phyloP scores from a whole-genome alignment of 30 jellyfish, hydroid and myxozoan genomes.

The Hydractinia symbiolongicarpus region DNA sequence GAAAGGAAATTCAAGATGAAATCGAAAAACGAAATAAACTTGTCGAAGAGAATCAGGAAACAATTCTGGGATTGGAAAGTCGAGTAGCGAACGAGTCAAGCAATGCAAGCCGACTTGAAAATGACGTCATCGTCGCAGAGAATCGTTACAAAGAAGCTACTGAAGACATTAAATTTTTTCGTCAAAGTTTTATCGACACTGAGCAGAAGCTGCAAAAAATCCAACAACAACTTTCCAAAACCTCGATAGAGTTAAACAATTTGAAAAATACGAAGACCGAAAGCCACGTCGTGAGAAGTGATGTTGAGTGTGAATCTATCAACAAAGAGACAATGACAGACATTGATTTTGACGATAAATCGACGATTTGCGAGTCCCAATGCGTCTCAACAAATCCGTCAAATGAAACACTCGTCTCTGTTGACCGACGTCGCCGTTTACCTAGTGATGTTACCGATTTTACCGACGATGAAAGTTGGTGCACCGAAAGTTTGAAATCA shows the following conservation, averaged over 20 bases:
- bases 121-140: constrained; percentile 24
- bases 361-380: neutral
- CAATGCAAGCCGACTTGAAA: constrained; percentile 24
- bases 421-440: neutral
- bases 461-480: constrained; percentile 20
- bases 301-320: neutral
- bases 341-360: neutral
- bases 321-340: neutral
- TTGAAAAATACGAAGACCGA: constrained; percentile 1
- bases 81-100: constrained; percentile 40
- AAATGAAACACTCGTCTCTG: neutral
- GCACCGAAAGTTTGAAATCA: neutral
- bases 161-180: constrained; percentile 27
- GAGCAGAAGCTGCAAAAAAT: constrained; percentile 22
- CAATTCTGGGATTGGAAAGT: constrained; percentile 28
- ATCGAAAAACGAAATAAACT: neutral
- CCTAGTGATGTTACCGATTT: constrained; percentile 9
- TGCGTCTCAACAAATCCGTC: constrained; percentile 12
- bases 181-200: constrained; percentile 28
- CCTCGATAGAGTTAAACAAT: constrained; percentile 8
- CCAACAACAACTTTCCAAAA: constrained; percentile 13
- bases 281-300: neutral
- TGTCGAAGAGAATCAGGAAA: constrained; percentile 8
- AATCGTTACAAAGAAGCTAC: constrained; percentile 27
- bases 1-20: constrained; percentile 13